Evolutionary conservation across 1,140 invertebrate genomes (phyloP).

Genomic region (Intoshia linei): DNA sequence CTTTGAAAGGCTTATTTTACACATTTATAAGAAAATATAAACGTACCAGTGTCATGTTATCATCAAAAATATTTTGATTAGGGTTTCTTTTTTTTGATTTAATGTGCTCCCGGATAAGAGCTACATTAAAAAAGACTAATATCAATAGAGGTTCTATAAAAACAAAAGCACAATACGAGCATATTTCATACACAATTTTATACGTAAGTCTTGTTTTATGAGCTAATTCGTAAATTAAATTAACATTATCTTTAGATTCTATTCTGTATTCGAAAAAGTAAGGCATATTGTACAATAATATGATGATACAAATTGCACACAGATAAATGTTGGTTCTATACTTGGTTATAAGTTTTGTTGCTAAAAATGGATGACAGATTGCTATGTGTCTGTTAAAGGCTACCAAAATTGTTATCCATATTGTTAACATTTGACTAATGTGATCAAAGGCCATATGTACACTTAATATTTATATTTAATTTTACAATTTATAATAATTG

Average conservation of each 20-base stretch:
- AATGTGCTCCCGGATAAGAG: not conserved
- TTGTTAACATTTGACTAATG: slow-evolving; percentile 4
- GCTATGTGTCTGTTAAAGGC: slow-evolving; percentile 6
- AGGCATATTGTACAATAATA: slow-evolving; percentile 6
- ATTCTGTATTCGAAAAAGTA: slow-evolving; percentile 5
- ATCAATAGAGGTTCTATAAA: not conserved
- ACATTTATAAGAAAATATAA: no score
- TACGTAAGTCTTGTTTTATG: no score
- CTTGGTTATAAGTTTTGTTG: slow-evolving; percentile 3
- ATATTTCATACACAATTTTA: not conserved
- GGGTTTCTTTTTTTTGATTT: not conserved
- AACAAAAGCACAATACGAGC: not conserved
- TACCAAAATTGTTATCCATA: slow-evolving; percentile 6
- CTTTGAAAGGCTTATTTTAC: no score
- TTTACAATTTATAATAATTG: no score
- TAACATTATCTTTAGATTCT: not conserved
- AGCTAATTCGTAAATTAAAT: no score
- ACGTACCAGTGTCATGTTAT: no score
- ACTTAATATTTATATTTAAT: no score
- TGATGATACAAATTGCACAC: not conserved
- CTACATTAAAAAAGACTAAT: not conserved
- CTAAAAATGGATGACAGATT: slow-evolving; percentile 5
- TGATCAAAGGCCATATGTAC: no score
- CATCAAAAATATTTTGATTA: no score
- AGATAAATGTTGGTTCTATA: slow-evolving; percentile 1